Base-by-base conservation (phyloP, 1,140 invertebrate genomes). In the Brachionus paranguensis region DNA sequence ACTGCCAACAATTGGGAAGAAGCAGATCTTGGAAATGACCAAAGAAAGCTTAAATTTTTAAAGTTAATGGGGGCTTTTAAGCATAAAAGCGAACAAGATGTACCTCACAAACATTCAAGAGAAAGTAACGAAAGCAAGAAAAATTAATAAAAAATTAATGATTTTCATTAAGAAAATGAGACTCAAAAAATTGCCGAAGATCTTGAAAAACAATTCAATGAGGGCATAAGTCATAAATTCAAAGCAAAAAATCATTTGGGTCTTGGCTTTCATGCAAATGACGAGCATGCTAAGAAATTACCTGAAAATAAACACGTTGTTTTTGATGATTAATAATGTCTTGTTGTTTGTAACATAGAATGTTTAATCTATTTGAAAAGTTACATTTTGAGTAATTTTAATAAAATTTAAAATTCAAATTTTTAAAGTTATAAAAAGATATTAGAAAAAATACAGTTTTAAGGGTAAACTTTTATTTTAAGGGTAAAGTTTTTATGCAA, bases 1-100 rank as follows among this genome's bases (percentile, higher is more conserved):
- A 88, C 88, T 27, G 86, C 87, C 12, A 89, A 89, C 85, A 86
- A 85, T 37, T 89, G 88, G 88, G 88, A 89, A 83, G 85, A 85
- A 33, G 88, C 86, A 33, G 86, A 88, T 78, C 85, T 89, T 45
- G 88, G 88, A 17, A 87, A 88, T 85, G 85, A 86, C 72, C 85
- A 87, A n/a, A 84, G 88, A 72, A 88, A 88, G 78, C 79, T 86
- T 47, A 89, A 89, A 84, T 89, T 89, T 84, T 81, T 89, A 3
- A 84, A 86, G 78, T 81, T 89, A 24, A 88, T 89, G 88, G 88
- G 88, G 17, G 88, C 87, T 33, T 84, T 74, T 41, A 68, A 74
- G 37, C 68, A 85, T 74, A 65, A 83, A 83, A 53, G 41, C 53
- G 78, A 45, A 27, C 76, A 85, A 41, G 78, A 76, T 84, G 43